These are phyloP conservation scores for Poeciliopsis paucimaculata DNA, from an alignment of 2,797 vertebrate species.

Conservation along the genomic window DNA sequence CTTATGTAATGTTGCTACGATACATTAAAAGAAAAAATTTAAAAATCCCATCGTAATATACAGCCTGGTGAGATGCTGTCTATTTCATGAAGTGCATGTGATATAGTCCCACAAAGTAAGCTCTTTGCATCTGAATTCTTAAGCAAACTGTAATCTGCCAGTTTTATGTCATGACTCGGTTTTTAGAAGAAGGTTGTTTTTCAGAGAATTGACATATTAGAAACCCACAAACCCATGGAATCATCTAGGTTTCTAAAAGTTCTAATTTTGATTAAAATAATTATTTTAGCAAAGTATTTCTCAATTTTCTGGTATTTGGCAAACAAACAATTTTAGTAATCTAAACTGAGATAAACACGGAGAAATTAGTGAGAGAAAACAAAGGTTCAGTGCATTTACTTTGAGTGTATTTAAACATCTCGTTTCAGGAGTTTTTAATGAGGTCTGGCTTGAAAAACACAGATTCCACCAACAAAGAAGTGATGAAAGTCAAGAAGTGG, in stretches of 20 bases:
- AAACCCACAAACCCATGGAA: background rate
- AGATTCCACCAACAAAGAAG: background rate
- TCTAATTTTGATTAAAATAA: background rate
- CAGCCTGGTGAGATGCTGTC: too few species aligned
- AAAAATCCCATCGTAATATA: background rate
- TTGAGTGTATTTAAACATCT: background rate
- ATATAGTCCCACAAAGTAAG: background rate
- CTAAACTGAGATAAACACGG: background rate
- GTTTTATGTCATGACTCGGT: background rate
- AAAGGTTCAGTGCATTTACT: background rate
- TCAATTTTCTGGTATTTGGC: background rate
- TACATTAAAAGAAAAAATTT: background rate
- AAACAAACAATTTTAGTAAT: background rate
- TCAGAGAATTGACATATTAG: background rate
- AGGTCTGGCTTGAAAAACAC: background rate
- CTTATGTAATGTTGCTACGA: background rate
- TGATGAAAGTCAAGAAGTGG: background rate
- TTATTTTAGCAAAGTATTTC: background rate
- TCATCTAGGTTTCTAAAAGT: background rate
- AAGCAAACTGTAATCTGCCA: background rate
- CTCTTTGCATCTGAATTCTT: background rate
- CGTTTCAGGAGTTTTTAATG: background rate
- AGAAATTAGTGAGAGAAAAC: background rate
- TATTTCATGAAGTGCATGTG: background rate
- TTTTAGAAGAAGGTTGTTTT: background rate